Conservation (phyloP, 2,113 vertebrate species). For the Epinephelus cyanopodus region DNA sequence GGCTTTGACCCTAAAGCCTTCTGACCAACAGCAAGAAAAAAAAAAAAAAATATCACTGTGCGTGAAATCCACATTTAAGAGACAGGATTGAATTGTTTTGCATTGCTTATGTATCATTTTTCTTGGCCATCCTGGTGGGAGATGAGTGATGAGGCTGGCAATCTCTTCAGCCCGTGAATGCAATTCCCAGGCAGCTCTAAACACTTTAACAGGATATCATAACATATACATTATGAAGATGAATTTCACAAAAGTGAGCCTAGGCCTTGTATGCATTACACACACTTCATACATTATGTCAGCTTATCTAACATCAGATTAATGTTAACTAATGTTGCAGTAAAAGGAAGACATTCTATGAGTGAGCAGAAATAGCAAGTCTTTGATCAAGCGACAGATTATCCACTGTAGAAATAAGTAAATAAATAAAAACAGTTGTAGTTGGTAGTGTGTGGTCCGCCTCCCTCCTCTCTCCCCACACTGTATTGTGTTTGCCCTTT, state of each 20-base stretch:
- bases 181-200: neutral
- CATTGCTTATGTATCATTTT: conserved; percentile 27
- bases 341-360: conserved; percentile 34
- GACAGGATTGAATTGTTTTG: conserved; percentile 30
- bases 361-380: conserved; percentile 41
- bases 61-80: conserved; percentile 18
- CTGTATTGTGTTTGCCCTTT: conserved; percentile 30
- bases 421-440: conserved; percentile 52
- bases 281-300: conserved; percentile 21
- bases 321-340: conserved; percentile 22
- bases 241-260: conserved; percentile 34
- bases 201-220: conserved; percentile 3
- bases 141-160: conserved; percentile 49
- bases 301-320: conserved; percentile 9
- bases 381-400: conserved; percentile 56
- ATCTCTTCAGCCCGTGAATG: conserved; percentile 9
- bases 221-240: conserved; percentile 18
- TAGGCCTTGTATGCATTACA: conserved; percentile 14
- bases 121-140: conserved; percentile 2
- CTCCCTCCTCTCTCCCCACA: neutral
- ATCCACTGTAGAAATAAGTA: conserved; percentile 17
- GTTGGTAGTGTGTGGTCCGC: conserved; percentile 64
- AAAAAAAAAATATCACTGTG: conserved; percentile 19
- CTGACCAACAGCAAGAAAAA: neutral
- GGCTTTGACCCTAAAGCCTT: conserved; percentile 53